A percentile compares a stretch with the other conserved stretches of the same genome.
Conservation (phyloP, 1,140 invertebrate species). For the Calephelis virginiensis region DNA sequence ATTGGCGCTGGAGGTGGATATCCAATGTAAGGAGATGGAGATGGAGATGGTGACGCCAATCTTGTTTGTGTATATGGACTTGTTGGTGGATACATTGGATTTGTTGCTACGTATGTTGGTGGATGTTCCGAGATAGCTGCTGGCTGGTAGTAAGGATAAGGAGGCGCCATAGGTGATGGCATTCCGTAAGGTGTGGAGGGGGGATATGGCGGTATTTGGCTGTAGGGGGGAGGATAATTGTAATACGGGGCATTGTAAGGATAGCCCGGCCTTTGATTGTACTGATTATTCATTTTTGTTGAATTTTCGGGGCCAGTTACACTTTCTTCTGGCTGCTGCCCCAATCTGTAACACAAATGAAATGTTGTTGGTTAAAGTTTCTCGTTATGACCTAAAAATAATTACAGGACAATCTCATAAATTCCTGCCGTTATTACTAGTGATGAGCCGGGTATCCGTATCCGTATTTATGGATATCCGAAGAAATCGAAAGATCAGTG, state of each 20-base stretch:
- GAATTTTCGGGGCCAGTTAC: constrained; percentile 42
- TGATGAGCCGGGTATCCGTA: no score
- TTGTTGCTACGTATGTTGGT: constrained; percentile 40
- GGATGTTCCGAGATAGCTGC: constrained; percentile 31
- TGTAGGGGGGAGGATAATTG: constrained; percentile 47
- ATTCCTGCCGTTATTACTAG: no score
- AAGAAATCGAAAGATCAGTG: no score
- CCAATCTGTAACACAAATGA: constrained; percentile 53
- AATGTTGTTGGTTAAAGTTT: background rate
- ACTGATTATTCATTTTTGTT: constrained; percentile 63
- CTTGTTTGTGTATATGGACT: constrained; percentile 58
- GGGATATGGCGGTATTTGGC: constrained; percentile 44
- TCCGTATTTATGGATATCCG: no score
- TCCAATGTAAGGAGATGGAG: constrained; percentile 44
- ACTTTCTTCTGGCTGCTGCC: constrained; percentile 62
- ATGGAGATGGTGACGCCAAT: constrained; percentile 43
- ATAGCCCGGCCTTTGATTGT: constrained; percentile 57
- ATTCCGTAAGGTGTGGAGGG: constrained; percentile 45
- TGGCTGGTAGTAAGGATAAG: constrained; percentile 48
- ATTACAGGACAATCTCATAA: no score
- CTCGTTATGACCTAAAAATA: background rate
- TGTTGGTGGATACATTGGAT: constrained; percentile 44
- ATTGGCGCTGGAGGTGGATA: constrained; percentile 38
- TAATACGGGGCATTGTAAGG: constrained; percentile 46
- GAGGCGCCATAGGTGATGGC: constrained; percentile 40